These are phyloP conservation scores for Notothenia coriiceps DNA, from an alignment of 2,113 vertebrate genomes.

Conservation along the genomic window DNA sequence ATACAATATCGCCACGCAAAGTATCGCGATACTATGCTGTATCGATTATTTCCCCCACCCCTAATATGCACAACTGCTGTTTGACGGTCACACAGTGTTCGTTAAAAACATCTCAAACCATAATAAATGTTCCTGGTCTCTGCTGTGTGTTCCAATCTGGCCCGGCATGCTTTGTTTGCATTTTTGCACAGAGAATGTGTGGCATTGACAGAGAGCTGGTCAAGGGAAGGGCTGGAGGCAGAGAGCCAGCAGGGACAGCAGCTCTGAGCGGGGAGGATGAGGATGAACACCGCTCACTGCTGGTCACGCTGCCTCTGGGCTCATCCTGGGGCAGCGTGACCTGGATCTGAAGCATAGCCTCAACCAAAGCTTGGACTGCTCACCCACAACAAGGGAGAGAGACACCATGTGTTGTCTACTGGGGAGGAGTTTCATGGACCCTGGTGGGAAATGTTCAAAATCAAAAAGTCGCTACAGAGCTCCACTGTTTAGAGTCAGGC, in stretches of 20 bases:
- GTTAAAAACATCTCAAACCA: slow-evolving; percentile 2
- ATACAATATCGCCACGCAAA: too few species aligned
- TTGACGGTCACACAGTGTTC: neutral
- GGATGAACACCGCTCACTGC: slow-evolving; percentile 64
- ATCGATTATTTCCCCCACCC: too few species aligned
- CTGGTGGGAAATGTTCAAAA: slow-evolving; percentile 35
- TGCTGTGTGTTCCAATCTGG: slow-evolving; percentile 25
- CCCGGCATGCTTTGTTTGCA: slow-evolving; percentile 68
- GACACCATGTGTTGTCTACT: slow-evolving; percentile 44
- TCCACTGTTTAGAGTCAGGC: too few species aligned
- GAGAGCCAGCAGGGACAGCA: slow-evolving; percentile 74
- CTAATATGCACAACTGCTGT: neutral
- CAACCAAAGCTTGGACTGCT: slow-evolving; percentile 68
- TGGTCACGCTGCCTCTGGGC: slow-evolving; percentile 71
- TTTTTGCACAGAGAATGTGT: slow-evolving; percentile 70
- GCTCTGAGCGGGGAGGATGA: slow-evolving; percentile 75
- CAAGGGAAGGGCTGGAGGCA: slow-evolving; percentile 72
- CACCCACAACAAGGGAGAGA: slow-evolving; percentile 57
- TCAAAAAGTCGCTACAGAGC: neutral
- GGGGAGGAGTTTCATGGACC: slow-evolving; percentile 28
- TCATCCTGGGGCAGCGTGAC: slow-evolving; percentile 75
- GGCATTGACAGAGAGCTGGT: slow-evolving; percentile 61
- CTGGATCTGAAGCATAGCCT: slow-evolving; percentile 67
- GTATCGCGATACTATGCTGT: too few species aligned
- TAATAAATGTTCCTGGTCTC: slow-evolving; percentile 5